These are phyloP conservation scores for Enteromius radiatus DNA, from an alignment of 2,797 vertebrate genomes.

Conservation along the genomic window DNA sequence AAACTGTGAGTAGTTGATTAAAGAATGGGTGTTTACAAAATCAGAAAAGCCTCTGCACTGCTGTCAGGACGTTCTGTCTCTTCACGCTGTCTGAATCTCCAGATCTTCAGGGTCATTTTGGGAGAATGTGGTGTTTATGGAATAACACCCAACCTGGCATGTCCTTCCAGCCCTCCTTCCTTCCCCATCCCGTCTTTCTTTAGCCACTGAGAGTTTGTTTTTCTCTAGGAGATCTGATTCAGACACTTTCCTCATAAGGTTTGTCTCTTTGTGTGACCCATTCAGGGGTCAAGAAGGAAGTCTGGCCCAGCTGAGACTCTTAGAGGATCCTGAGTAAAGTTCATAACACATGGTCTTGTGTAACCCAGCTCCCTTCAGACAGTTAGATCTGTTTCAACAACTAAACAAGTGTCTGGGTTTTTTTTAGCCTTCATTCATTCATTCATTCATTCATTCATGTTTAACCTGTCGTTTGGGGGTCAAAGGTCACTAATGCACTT, in stretches of 20 bases:
- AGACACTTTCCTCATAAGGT: slow-evolving; percentile 1
- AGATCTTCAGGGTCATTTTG: slow-evolving; percentile 52
- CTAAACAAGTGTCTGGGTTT: background rate
- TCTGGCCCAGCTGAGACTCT: background rate
- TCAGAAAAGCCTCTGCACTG: background rate
- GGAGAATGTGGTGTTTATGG: slow-evolving; percentile 52
- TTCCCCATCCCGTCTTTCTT: slow-evolving; percentile 24
- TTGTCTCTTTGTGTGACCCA: slow-evolving; percentile 7
- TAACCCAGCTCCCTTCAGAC: background rate
- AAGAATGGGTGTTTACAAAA: background rate
- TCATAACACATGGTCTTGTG: background rate
- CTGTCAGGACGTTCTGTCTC: background rate
- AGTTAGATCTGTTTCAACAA: background rate
- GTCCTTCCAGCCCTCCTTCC: slow-evolving; percentile 59
- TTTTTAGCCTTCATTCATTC: background rate
- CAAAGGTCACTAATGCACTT: slow-evolving; percentile 29
- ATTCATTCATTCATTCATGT: background rate
- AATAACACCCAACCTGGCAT: slow-evolving; percentile 62
- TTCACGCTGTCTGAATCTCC: background rate
- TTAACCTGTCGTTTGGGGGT: slow-evolving; percentile 19
- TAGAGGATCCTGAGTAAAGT: background rate
- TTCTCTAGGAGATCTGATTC: slow-evolving; percentile 60
- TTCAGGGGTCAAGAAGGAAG: slow-evolving; percentile 5
- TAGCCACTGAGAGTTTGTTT: slow-evolving; percentile 49
- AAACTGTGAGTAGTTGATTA: background rate